Percentiles rank a stretch among this genome's conserved stretches.
Conservation (phyloP, 2,888 invertebrate species). For the Sicus ferrugineus region DNA sequence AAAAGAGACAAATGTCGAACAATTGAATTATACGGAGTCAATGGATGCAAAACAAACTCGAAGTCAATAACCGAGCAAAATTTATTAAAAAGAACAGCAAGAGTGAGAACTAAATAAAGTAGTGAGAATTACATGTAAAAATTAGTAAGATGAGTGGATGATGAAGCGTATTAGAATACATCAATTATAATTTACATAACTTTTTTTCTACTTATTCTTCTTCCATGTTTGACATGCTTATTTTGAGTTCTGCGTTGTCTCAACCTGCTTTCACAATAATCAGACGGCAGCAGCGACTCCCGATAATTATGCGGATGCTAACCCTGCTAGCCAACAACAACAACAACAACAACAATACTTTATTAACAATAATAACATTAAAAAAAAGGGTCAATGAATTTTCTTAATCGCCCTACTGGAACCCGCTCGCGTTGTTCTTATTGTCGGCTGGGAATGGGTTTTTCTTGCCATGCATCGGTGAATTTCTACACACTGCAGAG, state of each 20-base stretch:
- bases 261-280: constrained; percentile 9
- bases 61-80: constrained; percentile 17
- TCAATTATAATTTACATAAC: not conserved
- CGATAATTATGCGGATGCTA: not conserved
- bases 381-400: constrained; percentile 30
- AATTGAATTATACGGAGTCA: no score
- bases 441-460: not conserved
- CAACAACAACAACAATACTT: not conserved
- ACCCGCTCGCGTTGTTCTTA: not conserved
- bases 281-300: not conserved
- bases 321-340: not conserved
- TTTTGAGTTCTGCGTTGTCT: not conserved
- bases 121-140: not conserved
- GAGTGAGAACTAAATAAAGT: not conserved
- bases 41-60: not conserved
- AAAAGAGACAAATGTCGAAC: no score
- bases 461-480: constrained; percentile 18
- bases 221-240: not conserved
- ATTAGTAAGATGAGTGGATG: not conserved
- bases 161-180: not conserved
- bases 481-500: not conserved
- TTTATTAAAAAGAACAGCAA: not conserved
- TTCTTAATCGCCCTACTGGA: not conserved
- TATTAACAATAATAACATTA: not conserved
- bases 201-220: not conserved